Evolutionary conservation across 2,888 invertebrate species (phyloP).

Genomic region (Sphaerophoria rueppellii): DNA sequence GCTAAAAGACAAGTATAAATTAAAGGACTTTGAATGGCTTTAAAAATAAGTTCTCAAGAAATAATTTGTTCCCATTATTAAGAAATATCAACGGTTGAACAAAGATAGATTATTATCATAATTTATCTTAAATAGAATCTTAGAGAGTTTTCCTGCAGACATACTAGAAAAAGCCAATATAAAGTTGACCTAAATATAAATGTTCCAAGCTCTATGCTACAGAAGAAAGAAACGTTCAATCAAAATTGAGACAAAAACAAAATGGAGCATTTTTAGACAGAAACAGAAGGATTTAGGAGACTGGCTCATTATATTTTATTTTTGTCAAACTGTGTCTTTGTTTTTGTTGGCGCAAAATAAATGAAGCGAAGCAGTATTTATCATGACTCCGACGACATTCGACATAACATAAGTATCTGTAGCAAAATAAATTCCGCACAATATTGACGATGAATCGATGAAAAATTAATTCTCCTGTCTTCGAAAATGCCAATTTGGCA

Average conservation of each 20-base stretch:
- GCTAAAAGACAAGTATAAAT: constrained; percentile 20
- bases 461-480: no score
- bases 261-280: not conserved
- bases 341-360: no score
- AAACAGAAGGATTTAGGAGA: no score
- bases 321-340: no score
- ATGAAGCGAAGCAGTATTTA: no score
- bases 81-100: not conserved
- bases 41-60: constrained; percentile 1
- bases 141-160: not conserved
- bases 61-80: not conserved
- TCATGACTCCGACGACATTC: no score
- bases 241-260: not conserved
- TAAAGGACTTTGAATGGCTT: no score
- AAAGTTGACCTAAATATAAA: constrained; percentile 15
- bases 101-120: constrained; percentile 12
- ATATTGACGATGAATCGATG: no score
- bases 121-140: constrained; percentile 24
- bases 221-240: not conserved
- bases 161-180: constrained; percentile 14
- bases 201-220: constrained; percentile 3
- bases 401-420: no score
- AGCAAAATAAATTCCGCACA: no score
- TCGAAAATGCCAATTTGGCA: no score
- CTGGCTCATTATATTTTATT: no score